phyloP scores from a whole-genome alignment of 23 tunicate species.

The Halocynthia aurantium region DNA sequence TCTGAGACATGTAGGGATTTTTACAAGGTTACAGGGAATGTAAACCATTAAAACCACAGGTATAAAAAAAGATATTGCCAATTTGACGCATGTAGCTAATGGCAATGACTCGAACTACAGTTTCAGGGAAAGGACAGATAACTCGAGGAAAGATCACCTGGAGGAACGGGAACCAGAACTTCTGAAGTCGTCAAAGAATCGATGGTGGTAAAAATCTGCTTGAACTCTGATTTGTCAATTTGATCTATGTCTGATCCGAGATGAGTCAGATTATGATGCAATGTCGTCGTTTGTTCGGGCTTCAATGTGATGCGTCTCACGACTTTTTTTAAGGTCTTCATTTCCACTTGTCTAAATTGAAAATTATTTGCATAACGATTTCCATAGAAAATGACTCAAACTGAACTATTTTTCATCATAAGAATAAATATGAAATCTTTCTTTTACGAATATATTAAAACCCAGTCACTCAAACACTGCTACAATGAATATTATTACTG shows the following conservation, averaged over 20 bases:
- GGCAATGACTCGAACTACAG: too few relatives aligned
- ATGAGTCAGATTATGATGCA: constrained; percentile 15
- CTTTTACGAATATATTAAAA: too few relatives aligned
- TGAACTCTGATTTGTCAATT: constrained; percentile 6
- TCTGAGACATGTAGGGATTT: too few relatives aligned
- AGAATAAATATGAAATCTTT: not conserved
- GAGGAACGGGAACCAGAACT: constrained; percentile 2
- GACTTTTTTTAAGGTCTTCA: constrained; percentile 12
- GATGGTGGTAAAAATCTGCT: constrained; percentile 9
- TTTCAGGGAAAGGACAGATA: too few relatives aligned
- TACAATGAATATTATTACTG: too few relatives aligned
- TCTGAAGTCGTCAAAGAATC: constrained; percentile 12
- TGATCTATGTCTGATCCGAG: constrained; percentile 4
- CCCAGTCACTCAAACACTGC: too few relatives aligned
- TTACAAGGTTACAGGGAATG: too few relatives aligned
- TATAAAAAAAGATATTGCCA: too few relatives aligned
- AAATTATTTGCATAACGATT: not conserved
- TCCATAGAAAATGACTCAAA: not conserved
- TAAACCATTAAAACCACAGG: too few relatives aligned
- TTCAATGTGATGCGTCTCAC: constrained; percentile 1
- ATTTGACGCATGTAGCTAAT: too few relatives aligned
- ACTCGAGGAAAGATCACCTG: too few relatives aligned
- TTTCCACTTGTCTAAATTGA: constrained; percentile 36
- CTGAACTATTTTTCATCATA: not conserved
- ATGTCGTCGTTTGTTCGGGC: constrained; percentile 14